phyloP scores from a whole-genome alignment of 2,888 invertebrate species.

The Tortrix viridana region DNA sequence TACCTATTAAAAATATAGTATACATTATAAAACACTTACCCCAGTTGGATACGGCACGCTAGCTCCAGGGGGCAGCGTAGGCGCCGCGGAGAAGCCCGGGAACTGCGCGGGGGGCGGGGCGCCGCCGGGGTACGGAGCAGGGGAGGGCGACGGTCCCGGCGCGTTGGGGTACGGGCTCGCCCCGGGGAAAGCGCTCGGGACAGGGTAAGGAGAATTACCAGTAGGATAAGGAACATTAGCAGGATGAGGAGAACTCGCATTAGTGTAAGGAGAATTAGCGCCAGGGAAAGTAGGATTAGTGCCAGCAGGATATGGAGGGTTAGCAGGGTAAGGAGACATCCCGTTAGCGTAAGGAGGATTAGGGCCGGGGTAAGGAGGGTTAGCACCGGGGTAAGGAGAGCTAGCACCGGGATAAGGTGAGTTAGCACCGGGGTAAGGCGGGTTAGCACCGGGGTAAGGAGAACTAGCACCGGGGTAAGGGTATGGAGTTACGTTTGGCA shows the following conservation, averaged over 20 bases:
- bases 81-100: constrained; percentile 42
- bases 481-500: constrained; percentile 40
- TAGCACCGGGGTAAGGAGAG: constrained; percentile 41
- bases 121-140: constrained; percentile 19
- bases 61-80: constrained; percentile 51
- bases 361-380: constrained; percentile 45
- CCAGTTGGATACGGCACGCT: constrained; percentile 55
- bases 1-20: not conserved
- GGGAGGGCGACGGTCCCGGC: too few species aligned
- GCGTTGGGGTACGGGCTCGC: too few species aligned
- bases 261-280: constrained; percentile 43
- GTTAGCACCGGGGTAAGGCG: constrained; percentile 36
- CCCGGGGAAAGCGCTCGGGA: constrained; percentile 40
- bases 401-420: constrained; percentile 46
- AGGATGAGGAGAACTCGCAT: constrained; percentile 38
- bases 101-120: constrained; percentile 36
- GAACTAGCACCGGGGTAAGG: constrained; percentile 41
- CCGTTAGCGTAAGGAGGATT: constrained; percentile 38
- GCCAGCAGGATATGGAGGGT: constrained; percentile 41
- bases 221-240: constrained; percentile 3
- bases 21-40: constrained; percentile 35
- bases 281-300: constrained; percentile 38
- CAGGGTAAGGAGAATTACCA: constrained; percentile 41
- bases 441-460: constrained; percentile 44
- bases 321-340: constrained; percentile 20